These are phyloP conservation scores for Linnaemya tessellans DNA, from an alignment of 2,888 invertebrate species.

Conservation along the genomic window DNA sequence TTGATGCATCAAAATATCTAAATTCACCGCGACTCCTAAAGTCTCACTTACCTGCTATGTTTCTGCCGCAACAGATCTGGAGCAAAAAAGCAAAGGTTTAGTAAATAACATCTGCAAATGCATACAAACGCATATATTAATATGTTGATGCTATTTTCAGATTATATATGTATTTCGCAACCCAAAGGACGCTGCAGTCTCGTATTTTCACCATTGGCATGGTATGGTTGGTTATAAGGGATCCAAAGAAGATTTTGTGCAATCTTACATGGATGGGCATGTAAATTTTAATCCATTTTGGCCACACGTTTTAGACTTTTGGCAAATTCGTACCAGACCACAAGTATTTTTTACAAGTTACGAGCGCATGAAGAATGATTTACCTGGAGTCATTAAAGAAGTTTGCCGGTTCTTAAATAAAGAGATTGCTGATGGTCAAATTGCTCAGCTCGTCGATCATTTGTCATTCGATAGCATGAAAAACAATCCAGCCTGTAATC, in stretches of 20 bases:
- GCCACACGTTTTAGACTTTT: constrained; percentile 81
- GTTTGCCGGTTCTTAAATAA: constrained; percentile 77
- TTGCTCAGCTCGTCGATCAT: constrained; percentile 77
- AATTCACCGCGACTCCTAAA: constrained; percentile 80
- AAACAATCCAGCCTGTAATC: constrained; percentile 80
- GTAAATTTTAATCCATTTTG: constrained; percentile 80
- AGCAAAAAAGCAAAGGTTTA: constrained; percentile 79
- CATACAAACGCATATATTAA: not conserved
- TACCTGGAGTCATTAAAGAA: constrained; percentile 77
- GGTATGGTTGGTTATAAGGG: constrained; percentile 81
- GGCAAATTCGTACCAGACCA: constrained; percentile 79
- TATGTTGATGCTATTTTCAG: constrained; percentile 78
- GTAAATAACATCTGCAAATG: not conserved
- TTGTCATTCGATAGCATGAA: constrained; percentile 82
- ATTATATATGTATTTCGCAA: constrained; percentile 93
- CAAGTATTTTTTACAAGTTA: constrained; percentile 81
- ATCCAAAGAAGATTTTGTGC: constrained; percentile 79
- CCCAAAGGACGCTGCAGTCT: constrained; percentile 92
- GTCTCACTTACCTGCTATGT: constrained; percentile 80
- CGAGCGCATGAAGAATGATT: constrained; percentile 80
- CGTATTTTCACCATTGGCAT: constrained; percentile 87
- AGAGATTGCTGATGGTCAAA: constrained; percentile 73
- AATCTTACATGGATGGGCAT: constrained; percentile 79
- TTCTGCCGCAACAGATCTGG: constrained; percentile 81
- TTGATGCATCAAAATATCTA: constrained; percentile 77